These are phyloP conservation scores for Oegoconia quadripuncta DNA, from an alignment of 2,888 invertebrate genomes.

Conservation along the genomic window DNA sequence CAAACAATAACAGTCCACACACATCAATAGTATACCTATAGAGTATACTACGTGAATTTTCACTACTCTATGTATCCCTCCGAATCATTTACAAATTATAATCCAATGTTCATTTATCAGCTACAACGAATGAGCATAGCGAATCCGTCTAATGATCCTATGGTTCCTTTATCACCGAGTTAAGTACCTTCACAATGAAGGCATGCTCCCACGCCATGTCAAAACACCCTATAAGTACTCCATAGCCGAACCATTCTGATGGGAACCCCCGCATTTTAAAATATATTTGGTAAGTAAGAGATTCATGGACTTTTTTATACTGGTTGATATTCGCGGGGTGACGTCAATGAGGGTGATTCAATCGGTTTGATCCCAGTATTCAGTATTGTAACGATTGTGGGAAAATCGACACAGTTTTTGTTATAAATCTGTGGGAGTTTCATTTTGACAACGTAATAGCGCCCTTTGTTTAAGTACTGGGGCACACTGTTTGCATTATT, in stretches of 20 bases:
- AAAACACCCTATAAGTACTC: constrained; percentile 60
- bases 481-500: constrained; percentile 18
- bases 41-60: background rate
- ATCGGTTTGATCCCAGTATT: constrained; percentile 62
- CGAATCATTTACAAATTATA: constrained; percentile 64
- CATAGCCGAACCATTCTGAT: background rate
- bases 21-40: background rate
- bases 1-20: background rate
- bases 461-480: constrained; percentile 33
- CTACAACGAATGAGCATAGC: constrained; percentile 72
- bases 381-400: constrained; percentile 67
- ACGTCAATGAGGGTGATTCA: constrained; percentile 59
- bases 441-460: constrained; percentile 54
- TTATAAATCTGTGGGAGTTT: constrained; percentile 74
- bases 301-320: constrained; percentile 31
- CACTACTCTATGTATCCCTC: constrained; percentile 40
- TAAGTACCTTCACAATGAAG: constrained; percentile 72
- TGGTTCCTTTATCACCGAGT: constrained; percentile 74
- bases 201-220: constrained; percentile 75
- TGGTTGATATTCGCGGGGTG: constrained; percentile 40
- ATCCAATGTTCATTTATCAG: constrained; percentile 72
- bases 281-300: background rate
- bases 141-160: constrained; percentile 73
- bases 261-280: constrained; percentile 20
- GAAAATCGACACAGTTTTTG: constrained; percentile 70